phyloP scores from a whole-genome alignment of 2,888 invertebrate genomes.

The Hemistola chrysoprasaria region DNA sequence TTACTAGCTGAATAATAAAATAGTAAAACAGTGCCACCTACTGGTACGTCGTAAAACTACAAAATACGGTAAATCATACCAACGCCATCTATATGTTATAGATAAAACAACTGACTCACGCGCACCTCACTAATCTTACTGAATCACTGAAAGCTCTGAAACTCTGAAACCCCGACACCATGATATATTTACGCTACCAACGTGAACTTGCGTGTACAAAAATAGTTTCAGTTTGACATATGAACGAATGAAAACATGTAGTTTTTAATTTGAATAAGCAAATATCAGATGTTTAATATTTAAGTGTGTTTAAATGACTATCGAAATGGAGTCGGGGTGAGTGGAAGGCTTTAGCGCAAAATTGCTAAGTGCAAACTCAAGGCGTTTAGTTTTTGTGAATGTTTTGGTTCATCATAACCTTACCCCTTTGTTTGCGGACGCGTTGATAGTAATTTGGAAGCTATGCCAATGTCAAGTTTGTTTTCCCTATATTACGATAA shows the following conservation, averaged over 20 bases:
- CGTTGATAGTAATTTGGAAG: background rate
- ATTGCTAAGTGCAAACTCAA: slow-evolving; percentile 37
- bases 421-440: slow-evolving; percentile 28
- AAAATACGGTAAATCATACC: background rate
- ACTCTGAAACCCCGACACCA: slow-evolving; percentile 33
- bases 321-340: slow-evolving; percentile 72
- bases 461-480: slow-evolving; percentile 15
- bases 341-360: slow-evolving; percentile 35
- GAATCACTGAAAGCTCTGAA: slow-evolving; percentile 11
- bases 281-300: slow-evolving; percentile 55
- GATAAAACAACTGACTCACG: slow-evolving; percentile 2
- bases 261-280: slow-evolving; percentile 74
- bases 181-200: slow-evolving; percentile 63
- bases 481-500: slow-evolving; percentile 3
- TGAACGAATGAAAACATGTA: slow-evolving; percentile 74
- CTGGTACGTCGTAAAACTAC: no score
- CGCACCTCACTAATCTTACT: slow-evolving; percentile 19
- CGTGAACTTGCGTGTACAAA: slow-evolving; percentile 76
- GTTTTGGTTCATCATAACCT: slow-evolving; percentile 74
- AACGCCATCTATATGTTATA: slow-evolving; percentile 47
- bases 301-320: slow-evolving; percentile 54
- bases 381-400: slow-evolving; percentile 39
- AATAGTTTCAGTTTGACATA: slow-evolving; percentile 80
- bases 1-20: slow-evolving; percentile 19
- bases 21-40: background rate